Base-by-base conservation (phyloP, 37 sponge, comb jelly and placozoan genomes). In the Theonella swinhoei region DNA sequence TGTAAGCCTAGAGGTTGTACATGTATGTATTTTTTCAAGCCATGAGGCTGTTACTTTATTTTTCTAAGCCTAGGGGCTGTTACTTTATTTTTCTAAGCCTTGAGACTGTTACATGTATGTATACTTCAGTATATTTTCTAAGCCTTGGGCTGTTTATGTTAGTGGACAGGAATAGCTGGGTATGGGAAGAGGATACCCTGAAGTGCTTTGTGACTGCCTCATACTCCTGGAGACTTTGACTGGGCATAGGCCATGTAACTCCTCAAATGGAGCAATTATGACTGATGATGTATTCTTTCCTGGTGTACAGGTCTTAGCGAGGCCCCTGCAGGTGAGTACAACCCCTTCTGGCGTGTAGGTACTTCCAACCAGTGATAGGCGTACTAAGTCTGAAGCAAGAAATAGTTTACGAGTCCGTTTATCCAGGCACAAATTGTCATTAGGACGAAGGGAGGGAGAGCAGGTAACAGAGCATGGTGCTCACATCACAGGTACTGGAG, bases 121-220 rank as follows among this genome's bases (percentile, higher is more conserved):
- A n/a, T n/a, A n/a, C n/a, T n/a, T n/a, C n/a, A n/a, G n/a, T n/a
- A n/a, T n/a, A n/a, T n/a, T n/a, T n/a, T n/a, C n/a, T n/a, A n/a
- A n/a, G n/a, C n/a, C n/a, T n/a, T n/a, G n/a, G n/a, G n/a, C n/a
- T n/a, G n/a, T n/a, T n/a, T n/a, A n/a, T n/a, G n/a, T n/a, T 39
- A 3, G 54, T 1, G 1, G 85, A 35, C 34, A 84, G 42, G 64
- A 84, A 84, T 22, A 86, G 59, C 31, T 70, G 41, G 24, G 28
- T 31, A 67, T 14, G 25, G 37, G 54, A 29, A 23, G 30, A 59
- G 23, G 35, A 4, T 0, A 2, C 5, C 29, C 85, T 75, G 64
- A 68, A 68, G 3, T 40, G 5, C 4, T 38, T 31, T 32, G 85
- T 72, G 23, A 30, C 63, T 29, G 11, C 40, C 36, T 41, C 60